These are phyloP conservation scores for Lordiphosa andalusiaca DNA, from an alignment of 2,888 invertebrate species.

Conservation along the genomic window DNA sequence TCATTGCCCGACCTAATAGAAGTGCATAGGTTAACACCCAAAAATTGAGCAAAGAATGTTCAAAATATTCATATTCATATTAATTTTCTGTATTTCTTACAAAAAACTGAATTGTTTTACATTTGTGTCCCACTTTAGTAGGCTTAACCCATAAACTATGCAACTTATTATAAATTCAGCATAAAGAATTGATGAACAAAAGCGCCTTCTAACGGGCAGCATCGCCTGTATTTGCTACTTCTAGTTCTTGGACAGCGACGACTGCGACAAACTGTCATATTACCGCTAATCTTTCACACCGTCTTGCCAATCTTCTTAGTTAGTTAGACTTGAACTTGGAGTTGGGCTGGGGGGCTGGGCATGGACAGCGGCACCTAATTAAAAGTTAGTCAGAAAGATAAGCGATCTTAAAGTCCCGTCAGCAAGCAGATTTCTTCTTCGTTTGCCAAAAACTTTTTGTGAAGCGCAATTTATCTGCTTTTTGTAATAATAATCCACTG, in stretches of 20 bases:
- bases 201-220: constrained; percentile 50
- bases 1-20: no score
- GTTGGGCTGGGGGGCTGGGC: constrained; percentile 13
- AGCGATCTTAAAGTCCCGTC: constrained; percentile 15
- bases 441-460: constrained; percentile 16
- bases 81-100: background rate
- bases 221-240: no score
- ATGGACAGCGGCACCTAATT: constrained; percentile 49
- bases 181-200: constrained; percentile 37
- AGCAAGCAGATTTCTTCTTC: constrained; percentile 8
- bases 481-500: no score
- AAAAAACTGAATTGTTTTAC: background rate
- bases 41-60: no score
- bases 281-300: constrained; percentile 65
- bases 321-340: constrained; percentile 19
- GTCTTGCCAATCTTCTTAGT: constrained; percentile 34
- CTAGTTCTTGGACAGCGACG: no score
- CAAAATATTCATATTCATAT: background rate
- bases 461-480: background rate
- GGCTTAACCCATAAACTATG: constrained; percentile 39
- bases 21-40: no score
- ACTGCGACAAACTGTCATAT: constrained; percentile 32
- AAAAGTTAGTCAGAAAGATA: constrained; percentile 24
- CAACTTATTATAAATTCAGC: constrained; percentile 43
- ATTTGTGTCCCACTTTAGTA: constrained; percentile 38